Base-by-base conservation (phyloP, 2,888 invertebrate genomes). In the Pyrocoelia pectoralis region DNA sequence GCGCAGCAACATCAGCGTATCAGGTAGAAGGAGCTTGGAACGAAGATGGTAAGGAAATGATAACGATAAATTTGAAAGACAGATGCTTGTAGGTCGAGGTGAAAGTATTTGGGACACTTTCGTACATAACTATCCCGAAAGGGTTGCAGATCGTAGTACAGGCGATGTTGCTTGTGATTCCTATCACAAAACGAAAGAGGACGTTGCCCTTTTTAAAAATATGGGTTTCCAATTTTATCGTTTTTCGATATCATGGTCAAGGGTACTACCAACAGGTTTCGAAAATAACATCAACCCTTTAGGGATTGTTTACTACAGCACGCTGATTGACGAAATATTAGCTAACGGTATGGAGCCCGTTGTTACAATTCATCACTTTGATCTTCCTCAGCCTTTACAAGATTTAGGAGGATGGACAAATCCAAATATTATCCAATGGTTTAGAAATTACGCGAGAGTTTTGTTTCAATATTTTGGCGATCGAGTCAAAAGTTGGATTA, bases 391-490 rank as follows among this genome's bases (percentile, higher is more conserved):
- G 63, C 10, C 48, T 3, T 28, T 77, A 4, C 70, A 85, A 83
- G 82, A 87, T 73, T 82, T 86, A 78, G 88, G 88, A 0, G 88
- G 88, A 0, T 88, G 87, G 86, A 83, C 85, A 28, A 88, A 88
- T 73, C 84, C 86, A 0, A 68, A 83, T 8, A 82, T 87, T 43
- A 81, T 81, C 8, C 82, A 84, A 67, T 84, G 82, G 70, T 85
- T 84, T 61, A 83, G 80, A 69, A 84, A 85, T 69, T 86, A 84
- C 64, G 85, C 85, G 0, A 48, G 81, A 59, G 78, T 84, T 1
- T 83, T 80, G 6, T 72, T 70, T 41, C 17, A 61, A 6, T n/a
- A 40, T 6, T 72, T 67, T 53, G 70, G 70, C 6, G 70, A 70
- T 62, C 48, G 64, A 18, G 78, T 79, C 1, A 77, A 81, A 67